Evolutionary conservation across 64 coral and sea anemone species (phyloP).

Genomic region (Pocillopora verrucosa): DNA sequence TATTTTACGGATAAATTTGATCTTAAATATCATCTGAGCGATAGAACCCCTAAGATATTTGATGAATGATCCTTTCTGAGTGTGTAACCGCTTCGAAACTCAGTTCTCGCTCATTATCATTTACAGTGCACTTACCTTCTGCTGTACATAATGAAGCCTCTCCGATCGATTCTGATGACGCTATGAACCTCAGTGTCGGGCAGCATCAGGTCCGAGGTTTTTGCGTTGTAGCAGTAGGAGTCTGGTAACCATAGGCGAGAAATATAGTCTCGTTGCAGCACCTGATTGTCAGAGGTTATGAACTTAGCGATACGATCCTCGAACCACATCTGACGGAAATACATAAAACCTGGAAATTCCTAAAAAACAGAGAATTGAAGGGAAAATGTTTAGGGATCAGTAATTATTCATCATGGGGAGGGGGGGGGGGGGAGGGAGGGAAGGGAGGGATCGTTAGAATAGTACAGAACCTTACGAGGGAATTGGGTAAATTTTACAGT

Average conservation of each 20-base stretch:
- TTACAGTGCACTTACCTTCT: constrained; percentile 43
- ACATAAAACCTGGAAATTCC: constrained; percentile 85
- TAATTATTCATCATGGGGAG: background rate
- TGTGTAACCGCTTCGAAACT: no score
- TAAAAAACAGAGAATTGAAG: background rate
- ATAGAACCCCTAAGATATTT: no score
- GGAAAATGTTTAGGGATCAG: background rate
- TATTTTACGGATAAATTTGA: no score
- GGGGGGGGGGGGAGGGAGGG: background rate
- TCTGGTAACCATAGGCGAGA: constrained; percentile 64
- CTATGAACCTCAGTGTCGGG: constrained; percentile 80
- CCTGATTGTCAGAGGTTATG: background rate
- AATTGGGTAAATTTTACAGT: no score
- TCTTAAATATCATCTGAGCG: no score
- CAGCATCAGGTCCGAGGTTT: constrained; percentile 61
- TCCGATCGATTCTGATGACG: constrained; percentile 38
- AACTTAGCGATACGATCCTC: constrained; percentile 63
- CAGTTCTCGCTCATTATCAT: no score
- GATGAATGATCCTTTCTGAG: no score
- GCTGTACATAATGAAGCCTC: constrained; percentile 72
- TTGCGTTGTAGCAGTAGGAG: constrained; percentile 70
- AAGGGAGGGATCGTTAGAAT: no score
- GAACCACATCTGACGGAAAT: constrained; percentile 71
- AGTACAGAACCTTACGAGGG: no score
- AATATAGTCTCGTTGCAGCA: constrained; percentile 58